These are phyloP conservation scores for Micromesistius poutassou DNA, from an alignment of 2,797 vertebrate species.

Conservation along the genomic window DNA sequence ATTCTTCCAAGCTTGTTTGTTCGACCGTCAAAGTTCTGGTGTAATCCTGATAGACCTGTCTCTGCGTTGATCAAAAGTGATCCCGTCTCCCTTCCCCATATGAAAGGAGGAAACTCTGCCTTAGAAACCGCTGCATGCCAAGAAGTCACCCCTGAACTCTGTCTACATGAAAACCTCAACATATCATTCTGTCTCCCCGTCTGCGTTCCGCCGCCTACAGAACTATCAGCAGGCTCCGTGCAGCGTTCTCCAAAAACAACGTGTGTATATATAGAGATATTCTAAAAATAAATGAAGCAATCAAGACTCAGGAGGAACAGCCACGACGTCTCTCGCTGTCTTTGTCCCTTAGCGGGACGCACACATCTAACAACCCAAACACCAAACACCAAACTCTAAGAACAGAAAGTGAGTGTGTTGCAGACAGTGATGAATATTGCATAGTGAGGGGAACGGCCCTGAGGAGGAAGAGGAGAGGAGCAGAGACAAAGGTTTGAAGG, in stretches of 20 bases:
- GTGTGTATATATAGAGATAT: neutral
- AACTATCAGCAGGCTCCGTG: neutral
- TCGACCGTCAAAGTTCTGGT: neutral
- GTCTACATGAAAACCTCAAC: neutral
- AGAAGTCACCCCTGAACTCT: neutral
- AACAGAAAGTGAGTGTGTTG: neutral
- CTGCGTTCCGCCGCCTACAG: too few relatives aligned
- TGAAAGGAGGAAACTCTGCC: neutral
- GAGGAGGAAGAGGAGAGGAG: conserved; percentile 15
- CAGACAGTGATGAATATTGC: neutral
- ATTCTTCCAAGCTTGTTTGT: neutral
- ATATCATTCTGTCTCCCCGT: neutral
- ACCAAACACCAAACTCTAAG: neutral
- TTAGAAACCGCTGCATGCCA: too few relatives aligned
- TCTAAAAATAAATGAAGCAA: neutral
- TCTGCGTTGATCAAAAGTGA: neutral
- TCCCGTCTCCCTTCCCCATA: neutral
- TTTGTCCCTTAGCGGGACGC: neutral
- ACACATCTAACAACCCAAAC: conserved; percentile 20
- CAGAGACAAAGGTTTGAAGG: conserved; percentile 23
- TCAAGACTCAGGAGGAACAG: neutral
- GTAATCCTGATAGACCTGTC: neutral
- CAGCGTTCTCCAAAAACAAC: too few relatives aligned
- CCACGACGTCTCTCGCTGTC: neutral
- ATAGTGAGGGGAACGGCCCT: conserved; percentile 15